Percentiles rank a stretch among this genome's conserved stretches.
Conservation (phyloP, 2,113 vertebrate species). For the Lutjanus erythropterus region DNA sequence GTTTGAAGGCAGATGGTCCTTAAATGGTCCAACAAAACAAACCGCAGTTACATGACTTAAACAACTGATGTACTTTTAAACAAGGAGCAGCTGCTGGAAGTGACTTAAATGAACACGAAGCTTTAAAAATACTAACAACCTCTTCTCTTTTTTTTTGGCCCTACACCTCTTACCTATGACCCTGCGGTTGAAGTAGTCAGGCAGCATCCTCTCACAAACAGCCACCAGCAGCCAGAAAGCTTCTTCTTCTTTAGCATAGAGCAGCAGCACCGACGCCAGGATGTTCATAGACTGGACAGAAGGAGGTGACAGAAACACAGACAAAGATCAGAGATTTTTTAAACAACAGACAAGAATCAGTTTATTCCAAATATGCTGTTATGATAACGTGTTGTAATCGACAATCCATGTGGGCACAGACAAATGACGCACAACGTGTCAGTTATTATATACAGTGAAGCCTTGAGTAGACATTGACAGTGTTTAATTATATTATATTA, state of each 20-base stretch:
- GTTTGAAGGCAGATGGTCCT: too few relatives aligned
- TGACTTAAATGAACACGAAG: too few relatives aligned
- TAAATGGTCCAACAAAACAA: not conserved
- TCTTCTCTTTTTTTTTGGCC: not conserved
- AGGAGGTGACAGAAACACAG: not conserved
- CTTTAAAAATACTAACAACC: too few relatives aligned
- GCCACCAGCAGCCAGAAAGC: conserved; percentile 98
- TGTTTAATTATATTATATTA: too few relatives aligned
- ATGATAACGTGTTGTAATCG: too few relatives aligned
- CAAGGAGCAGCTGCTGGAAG: not conserved
- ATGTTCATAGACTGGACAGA: conserved; percentile 96
- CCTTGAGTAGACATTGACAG: too few relatives aligned
- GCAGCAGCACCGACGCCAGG: conserved; percentile 93
- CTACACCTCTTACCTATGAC: conserved; percentile 89
- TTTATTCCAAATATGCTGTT: too few relatives aligned
- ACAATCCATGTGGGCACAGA: not conserved
- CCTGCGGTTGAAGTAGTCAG: conserved; percentile 96
- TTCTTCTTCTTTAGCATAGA: conserved; percentile 96
- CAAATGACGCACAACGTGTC: not conserved
- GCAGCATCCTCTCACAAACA: conserved; percentile 97
- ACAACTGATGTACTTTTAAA: not conserved
- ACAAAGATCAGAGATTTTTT: too few relatives aligned
- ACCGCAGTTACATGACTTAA: not conserved
- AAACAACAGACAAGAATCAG: too few relatives aligned
- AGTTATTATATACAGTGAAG: not conserved